Evolutionary conservation across 2,888 invertebrate species (phyloP), one percentile per base, ranked within the genome.

Genomic region (Pristionchus exspectatus): DNA sequence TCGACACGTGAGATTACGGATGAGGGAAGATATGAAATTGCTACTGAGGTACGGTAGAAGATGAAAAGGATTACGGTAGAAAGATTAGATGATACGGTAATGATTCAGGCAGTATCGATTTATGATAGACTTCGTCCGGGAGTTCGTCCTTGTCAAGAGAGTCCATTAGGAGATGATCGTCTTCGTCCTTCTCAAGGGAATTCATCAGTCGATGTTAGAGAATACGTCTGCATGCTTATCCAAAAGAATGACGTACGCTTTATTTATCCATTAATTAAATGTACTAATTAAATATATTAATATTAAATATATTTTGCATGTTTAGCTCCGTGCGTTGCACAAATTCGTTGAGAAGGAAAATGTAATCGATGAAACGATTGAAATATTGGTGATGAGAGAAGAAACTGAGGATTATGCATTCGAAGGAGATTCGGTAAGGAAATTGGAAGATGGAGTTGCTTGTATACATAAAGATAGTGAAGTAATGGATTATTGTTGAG

Each of bases 51-150:
- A 74, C 18, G 38, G 74, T 21, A 69, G 7, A 27, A 30, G 69
- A 69, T 10, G 38, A 27, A 24, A 83, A n/a, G 16, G 54, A n/a
- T 77, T 16, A 77, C 54, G 18, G 83, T 27, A 16, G 50, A 54
- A 18, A 5, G 50, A n/a, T 27, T 2, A n/a, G 1, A n/a, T 69
- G 27, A 27, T 24, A 69, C 69, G 30, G 30, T 74, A 18, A 1
- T 74, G 14, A 44, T 69, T 16, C 38, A 87, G 87, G 44, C 69
- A 44, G 87, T 87, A 24, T 27, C 38, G n/a, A 87, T 87, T 38
- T 87, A 69, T 44, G 50, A 69, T 21, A 44, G 87, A 30, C 59
- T 85, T 24, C 24, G 63, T 33, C 63, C 85, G 24, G 63, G 85
- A 14, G 24, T n/a, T 38, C 74, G 74, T 74, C 74, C 74, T 16